Evolutionary conservation across 2,797 vertebrate genomes (phyloP).

Genomic region (Psittacula derbiana): DNA sequence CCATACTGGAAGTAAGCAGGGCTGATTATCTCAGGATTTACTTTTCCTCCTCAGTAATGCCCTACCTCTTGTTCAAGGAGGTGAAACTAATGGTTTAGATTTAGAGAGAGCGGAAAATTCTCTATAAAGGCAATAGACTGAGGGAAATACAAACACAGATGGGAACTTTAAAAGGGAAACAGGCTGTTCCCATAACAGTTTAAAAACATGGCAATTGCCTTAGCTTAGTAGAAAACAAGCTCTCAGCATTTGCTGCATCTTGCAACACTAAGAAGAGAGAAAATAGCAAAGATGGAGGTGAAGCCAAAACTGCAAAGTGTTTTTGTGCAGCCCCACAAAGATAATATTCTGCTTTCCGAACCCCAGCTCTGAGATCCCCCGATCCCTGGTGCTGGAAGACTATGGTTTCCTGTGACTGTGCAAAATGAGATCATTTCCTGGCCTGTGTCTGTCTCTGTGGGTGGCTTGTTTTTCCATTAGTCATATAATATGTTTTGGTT

Average conservation of each 20-base stretch:
- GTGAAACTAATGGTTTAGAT: slow-evolving; percentile 69
- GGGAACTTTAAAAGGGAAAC: slow-evolving; percentile 57
- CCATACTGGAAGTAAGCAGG: slow-evolving; percentile 39
- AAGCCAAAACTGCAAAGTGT: slow-evolving; percentile 16
- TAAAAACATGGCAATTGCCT: slow-evolving; percentile 57
- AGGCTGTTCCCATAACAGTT: slow-evolving; percentile 55
- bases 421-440: slow-evolving; percentile 78
- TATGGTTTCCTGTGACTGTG: slow-evolving; percentile 61
- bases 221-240: slow-evolving; percentile 43
- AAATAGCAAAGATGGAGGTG: slow-evolving; percentile 17
- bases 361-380: accelerated
- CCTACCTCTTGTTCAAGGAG: slow-evolving; percentile 67
- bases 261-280: neutral
- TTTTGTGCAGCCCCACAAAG: neutral
- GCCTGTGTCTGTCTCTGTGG: slow-evolving; percentile 79
- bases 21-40: slow-evolving; percentile 65
- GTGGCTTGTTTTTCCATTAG: slow-evolving; percentile 88
- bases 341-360: neutral
- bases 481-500: slow-evolving; percentile 85
- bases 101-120: slow-evolving; percentile 53
- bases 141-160: slow-evolving; percentile 52
- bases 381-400: slow-evolving; percentile 29
- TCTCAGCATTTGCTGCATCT: slow-evolving; percentile 20
- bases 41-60: slow-evolving; percentile 60
- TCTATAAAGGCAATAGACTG: slow-evolving; percentile 60